A percentile compares a stretch with the other conserved stretches of the same genome.
Evolutionary conservation across 2,888 invertebrate genomes (phyloP).

Genomic region (Perizoma affinitatum): DNA sequence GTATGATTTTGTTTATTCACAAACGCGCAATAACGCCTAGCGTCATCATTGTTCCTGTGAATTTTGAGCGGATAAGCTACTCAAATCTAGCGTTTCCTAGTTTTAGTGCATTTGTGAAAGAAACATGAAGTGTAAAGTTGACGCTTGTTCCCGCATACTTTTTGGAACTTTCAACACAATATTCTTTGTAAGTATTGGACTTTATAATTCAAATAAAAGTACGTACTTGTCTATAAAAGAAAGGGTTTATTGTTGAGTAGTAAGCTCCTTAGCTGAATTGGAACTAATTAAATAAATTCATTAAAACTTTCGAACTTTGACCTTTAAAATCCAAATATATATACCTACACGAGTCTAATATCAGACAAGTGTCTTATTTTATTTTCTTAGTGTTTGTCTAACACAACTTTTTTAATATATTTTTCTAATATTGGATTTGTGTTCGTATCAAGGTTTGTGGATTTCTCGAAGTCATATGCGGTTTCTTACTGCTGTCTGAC

Average conservation of each 20-base stretch:
- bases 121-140: constrained; percentile 65
- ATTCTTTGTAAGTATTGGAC: constrained; percentile 82
- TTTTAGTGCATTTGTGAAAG: constrained; percentile 3
- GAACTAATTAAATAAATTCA: too few relatives aligned
- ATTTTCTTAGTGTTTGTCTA: too few relatives aligned
- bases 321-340: too few relatives aligned
- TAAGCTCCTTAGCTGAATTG: background rate
- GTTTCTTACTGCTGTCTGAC: constrained; percentile 89
- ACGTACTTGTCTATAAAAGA: background rate
- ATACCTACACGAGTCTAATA: too few relatives aligned
- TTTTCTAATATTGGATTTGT: too few relatives aligned
- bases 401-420: too few relatives aligned
- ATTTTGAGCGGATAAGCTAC: background rate
- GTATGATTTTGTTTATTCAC: constrained; percentile 67
- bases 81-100: background rate
- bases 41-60: constrained; percentile 35
- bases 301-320: too few relatives aligned
- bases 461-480: constrained; percentile 87
- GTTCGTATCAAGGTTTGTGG: constrained; percentile 86
- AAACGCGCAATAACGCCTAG: constrained; percentile 54
- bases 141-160: constrained; percentile 85
- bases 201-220: background rate
- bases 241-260: background rate
- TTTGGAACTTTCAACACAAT: constrained; percentile 87
- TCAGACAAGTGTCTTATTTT: too few relatives aligned